Conservation (phyloP, 2,888 invertebrate species). For the Ophion ventricosus region DNA sequence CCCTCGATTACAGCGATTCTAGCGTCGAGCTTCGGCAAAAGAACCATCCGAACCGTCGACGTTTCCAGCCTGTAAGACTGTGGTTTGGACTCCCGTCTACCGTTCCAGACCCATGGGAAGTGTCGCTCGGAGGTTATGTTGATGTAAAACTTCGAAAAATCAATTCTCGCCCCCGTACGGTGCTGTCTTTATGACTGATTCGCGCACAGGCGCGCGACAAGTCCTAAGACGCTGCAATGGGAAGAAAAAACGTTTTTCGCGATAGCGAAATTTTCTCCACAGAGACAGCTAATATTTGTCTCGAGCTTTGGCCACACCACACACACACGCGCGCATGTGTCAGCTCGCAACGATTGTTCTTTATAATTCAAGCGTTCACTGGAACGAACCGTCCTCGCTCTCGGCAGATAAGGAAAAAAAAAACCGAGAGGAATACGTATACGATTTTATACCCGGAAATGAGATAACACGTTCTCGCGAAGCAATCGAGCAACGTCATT, state of each 20-base stretch:
- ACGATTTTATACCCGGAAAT: conserved; percentile 49
- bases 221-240: neutral
- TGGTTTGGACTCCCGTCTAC: neutral
- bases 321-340: neutral
- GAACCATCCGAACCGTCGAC: too few species aligned
- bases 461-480: conserved; percentile 38
- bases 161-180: conserved; percentile 7
- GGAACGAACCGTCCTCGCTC: conserved; percentile 1
- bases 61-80: too few species aligned
- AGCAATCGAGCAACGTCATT: conserved; percentile 30
- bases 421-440: conserved; percentile 2
- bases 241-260: neutral
- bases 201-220: neutral
- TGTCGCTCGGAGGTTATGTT: conserved; percentile 22
- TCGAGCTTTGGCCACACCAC: neutral
- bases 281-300: neutral
- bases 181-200: neutral
- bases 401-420: conserved; percentile 1
- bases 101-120: neutral
- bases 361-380: conserved; percentile 16
- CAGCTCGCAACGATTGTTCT: neutral
- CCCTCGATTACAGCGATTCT: too few species aligned
- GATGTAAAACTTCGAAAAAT: neutral
- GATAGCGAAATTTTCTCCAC: neutral
- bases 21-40: too few species aligned